Conservation (phyloP, 2,113 vertebrate genomes). For the Gadus chalcogrammus region DNA sequence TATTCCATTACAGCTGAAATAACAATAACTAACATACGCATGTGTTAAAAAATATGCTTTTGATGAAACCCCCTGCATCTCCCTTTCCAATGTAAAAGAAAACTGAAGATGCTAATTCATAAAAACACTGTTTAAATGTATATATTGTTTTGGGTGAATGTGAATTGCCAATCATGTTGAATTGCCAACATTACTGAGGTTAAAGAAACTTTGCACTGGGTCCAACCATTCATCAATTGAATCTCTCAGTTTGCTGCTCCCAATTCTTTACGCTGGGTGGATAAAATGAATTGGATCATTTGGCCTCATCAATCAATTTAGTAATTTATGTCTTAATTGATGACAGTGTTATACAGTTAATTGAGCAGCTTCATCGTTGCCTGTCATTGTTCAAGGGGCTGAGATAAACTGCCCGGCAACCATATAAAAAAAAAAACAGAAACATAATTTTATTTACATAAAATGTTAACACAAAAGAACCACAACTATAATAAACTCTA, state of each 20-base stretch:
- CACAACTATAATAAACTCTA: constrained; percentile 2
- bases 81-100: too few species aligned
- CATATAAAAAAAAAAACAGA: too few species aligned
- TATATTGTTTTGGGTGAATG: constrained; percentile 18
- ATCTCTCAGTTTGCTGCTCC: constrained; percentile 74
- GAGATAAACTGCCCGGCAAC: constrained; percentile 58
- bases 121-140: constrained; percentile 5
- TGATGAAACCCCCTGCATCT: too few species aligned
- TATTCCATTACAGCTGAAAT: constrained; percentile 35
- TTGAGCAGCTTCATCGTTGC: constrained; percentile 86
- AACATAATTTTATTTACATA: too few species aligned
- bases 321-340: constrained; percentile 93
- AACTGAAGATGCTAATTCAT: too few species aligned
- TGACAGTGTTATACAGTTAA: constrained; percentile 87
- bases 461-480: not conserved
- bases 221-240: constrained; percentile 80
- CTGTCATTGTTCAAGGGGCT: constrained; percentile 74
- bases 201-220: constrained; percentile 58
- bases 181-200: constrained; percentile 29
- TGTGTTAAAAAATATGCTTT: too few species aligned
- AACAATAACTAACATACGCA: too few species aligned
- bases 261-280: constrained; percentile 82
- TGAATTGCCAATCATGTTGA: constrained; percentile 12
- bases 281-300: constrained; percentile 89
- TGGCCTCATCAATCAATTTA: constrained; percentile 92